A percentile compares a stretch with the other conserved stretches of the same genome.
Evolutionary conservation across 2,113 vertebrate species (phyloP).

Genomic region (Nothoprocta perdicaria): DNA sequence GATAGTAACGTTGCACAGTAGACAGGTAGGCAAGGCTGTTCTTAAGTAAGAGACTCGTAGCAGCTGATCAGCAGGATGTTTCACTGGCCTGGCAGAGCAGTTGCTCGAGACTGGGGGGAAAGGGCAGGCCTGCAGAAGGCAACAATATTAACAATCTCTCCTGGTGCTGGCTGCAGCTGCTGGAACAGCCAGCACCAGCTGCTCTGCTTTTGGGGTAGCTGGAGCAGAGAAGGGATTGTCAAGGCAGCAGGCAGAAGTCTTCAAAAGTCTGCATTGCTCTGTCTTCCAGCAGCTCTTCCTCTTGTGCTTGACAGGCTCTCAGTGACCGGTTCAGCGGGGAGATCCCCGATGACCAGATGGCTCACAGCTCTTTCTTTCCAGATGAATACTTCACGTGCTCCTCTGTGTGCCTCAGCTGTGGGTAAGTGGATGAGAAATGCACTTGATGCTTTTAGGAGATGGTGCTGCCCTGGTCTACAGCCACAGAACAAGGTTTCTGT

Average conservation of each 20-base stretch:
- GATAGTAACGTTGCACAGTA: background rate
- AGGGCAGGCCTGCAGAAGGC: background rate
- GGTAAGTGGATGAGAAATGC: constrained; percentile 80
- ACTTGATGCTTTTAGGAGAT: background rate
- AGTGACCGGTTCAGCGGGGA: constrained; percentile 97
- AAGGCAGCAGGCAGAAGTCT: background rate
- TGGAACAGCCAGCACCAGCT: constrained; percentile 28
- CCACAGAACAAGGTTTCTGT: background rate
- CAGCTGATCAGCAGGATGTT: background rate
- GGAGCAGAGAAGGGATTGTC: background rate
- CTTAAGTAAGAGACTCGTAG: background rate
- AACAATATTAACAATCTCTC: background rate
- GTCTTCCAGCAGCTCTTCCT: background rate
- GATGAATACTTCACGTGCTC: constrained; percentile 99
- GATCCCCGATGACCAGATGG: constrained; percentile 92
- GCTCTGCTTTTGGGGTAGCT: background rate
- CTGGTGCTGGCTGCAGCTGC: constrained; percentile 16
- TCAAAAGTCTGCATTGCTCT: background rate
- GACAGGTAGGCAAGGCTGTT: background rate
- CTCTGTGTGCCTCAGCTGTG: constrained; percentile 94
- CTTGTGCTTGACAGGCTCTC: constrained; percentile 82
- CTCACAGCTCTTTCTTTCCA: constrained; percentile 96
- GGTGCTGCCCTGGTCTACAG: background rate
- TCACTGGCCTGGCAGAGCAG: background rate
- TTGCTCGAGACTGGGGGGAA: background rate